These are phyloP conservation scores for Sapajus apella DNA, from an alignment of 2,113 vertebrate species.

Conservation along the genomic window DNA sequence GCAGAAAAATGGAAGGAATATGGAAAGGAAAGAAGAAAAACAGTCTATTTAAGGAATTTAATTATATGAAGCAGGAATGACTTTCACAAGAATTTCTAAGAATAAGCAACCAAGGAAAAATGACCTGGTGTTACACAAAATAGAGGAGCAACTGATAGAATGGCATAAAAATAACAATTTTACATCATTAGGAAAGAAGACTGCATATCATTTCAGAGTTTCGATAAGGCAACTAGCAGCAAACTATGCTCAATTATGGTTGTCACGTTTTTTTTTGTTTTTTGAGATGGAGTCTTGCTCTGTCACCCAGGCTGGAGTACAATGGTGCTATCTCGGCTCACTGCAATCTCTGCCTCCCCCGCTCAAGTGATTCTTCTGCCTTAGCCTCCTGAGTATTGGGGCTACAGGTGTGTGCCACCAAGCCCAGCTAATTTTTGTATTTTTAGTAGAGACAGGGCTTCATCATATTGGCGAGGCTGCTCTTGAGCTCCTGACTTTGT, in stretches of 20 bases:
- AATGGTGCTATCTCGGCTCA: too few species aligned
- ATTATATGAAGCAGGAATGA: not conserved
- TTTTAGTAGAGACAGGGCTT: too few species aligned
- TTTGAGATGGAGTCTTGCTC: too few species aligned
- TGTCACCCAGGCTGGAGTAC: too few species aligned
- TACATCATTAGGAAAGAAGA: not conserved
- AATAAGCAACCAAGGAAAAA: not conserved
- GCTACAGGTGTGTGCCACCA: too few species aligned
- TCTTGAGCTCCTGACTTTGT: too few species aligned
- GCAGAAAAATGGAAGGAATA: not conserved
- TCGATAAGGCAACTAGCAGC: not conserved
- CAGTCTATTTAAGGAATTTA: not conserved
- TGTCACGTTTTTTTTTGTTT: not conserved
- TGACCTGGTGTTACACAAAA: not conserved
- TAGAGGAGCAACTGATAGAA: not conserved
- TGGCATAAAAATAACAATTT: not conserved
- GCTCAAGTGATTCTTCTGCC: too few species aligned
- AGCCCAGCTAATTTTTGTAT: too few species aligned
- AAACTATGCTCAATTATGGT: not conserved
- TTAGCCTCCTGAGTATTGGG: too few species aligned
- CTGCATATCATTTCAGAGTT: not conserved
- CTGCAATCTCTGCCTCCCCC: fast-evolving
- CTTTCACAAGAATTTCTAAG: not conserved
- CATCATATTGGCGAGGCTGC: too few species aligned
- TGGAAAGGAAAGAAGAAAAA: not conserved